Evolutionary conservation across 2,888 invertebrate genomes (phyloP).

Genomic region (Leptothorax acervorum): DNA sequence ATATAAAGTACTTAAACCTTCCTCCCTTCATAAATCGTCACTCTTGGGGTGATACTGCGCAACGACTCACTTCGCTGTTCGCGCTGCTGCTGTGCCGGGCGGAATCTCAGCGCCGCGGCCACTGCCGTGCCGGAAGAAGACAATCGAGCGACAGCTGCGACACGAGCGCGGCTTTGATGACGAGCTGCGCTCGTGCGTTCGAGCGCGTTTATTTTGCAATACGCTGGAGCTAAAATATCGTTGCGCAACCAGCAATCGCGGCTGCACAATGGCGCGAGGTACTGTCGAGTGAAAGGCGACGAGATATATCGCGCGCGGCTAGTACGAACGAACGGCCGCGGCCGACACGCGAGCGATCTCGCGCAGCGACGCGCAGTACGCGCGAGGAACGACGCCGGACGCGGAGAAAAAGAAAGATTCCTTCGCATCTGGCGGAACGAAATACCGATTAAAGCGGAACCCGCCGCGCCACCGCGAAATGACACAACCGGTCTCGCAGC

Average conservation of each 20-base stretch:
- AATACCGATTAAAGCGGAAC: slow-evolving; percentile 35
- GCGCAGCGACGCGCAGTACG: slow-evolving; percentile 8
- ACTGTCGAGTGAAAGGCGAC: slow-evolving; percentile 82
- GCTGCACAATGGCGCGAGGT: slow-evolving; percentile 78
- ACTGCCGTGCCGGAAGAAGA: slow-evolving; percentile 35
- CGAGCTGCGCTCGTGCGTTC: slow-evolving; percentile 6
- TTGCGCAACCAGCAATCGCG: slow-evolving; percentile 76
- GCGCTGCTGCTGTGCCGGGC: neutral
- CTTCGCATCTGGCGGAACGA: slow-evolving; percentile 35
- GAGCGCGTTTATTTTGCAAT: slow-evolving; percentile 67
- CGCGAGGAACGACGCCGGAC: neutral
- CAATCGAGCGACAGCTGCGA: slow-evolving; percentile 47
- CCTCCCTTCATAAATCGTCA: neutral
- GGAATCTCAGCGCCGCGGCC: slow-evolving; percentile 25
- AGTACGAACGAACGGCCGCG: slow-evolving; percentile 30
- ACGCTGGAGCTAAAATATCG: slow-evolving; percentile 77
- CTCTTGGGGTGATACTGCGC: neutral
- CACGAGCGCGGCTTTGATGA: slow-evolving; percentile 28
- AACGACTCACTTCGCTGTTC: neutral
- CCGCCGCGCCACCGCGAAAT: slow-evolving; percentile 33
- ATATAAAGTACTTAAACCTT: neutral
- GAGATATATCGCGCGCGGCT: slow-evolving; percentile 67
- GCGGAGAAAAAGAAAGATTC: slow-evolving; percentile 3
- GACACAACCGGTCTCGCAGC: slow-evolving; percentile 65
- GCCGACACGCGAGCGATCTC: slow-evolving; percentile 64